Evolutionary conservation across 2,797 vertebrate genomes (phyloP).

Genomic region (Spea hammondii): DNA sequence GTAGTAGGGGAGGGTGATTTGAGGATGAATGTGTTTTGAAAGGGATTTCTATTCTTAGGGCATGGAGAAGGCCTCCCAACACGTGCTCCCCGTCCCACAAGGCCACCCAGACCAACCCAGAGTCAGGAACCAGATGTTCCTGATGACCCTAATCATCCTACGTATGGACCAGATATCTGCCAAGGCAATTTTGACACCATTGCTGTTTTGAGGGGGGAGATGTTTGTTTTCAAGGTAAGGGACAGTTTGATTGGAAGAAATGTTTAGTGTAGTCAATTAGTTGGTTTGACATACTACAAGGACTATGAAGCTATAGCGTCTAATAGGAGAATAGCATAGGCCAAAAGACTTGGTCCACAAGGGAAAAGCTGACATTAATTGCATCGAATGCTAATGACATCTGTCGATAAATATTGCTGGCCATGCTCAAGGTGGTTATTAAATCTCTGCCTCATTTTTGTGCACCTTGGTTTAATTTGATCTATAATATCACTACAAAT

Average conservation of each 20-base stretch:
- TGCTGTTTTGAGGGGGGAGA: conserved; percentile 84
- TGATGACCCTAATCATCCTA: conserved; percentile 62
- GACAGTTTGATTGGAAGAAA: not conserved
- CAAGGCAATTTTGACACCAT: conserved; percentile 90
- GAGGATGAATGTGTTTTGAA: not conserved
- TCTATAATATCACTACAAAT: too few species aligned
- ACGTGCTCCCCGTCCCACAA: conserved; percentile 55
- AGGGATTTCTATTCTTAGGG: conserved; percentile 33
- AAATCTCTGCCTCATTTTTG: too few species aligned
- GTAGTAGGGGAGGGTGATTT: not conserved
- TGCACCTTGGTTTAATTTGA: too few species aligned
- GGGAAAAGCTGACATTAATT: too few species aligned
- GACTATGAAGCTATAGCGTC: too few species aligned
- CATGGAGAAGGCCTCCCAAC: conserved; percentile 63
- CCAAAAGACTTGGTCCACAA: too few species aligned
- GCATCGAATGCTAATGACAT: too few species aligned
- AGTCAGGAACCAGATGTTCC: conserved; percentile 50
- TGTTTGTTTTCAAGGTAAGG: conserved; percentile 91
- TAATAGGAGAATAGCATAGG: too few species aligned
- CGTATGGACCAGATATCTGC: conserved; percentile 80
- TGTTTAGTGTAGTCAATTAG: too few species aligned
- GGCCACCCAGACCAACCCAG: conserved; percentile 58
- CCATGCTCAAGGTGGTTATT: too few species aligned
- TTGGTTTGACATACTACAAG: too few species aligned
- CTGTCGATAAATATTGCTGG: too few species aligned